Percentiles rank a stretch among this genome's conserved stretches.
These are phyloP conservation scores for Xiphophorus couchianus DNA, from an alignment of 2,113 vertebrate species.

Conservation along the genomic window DNA sequence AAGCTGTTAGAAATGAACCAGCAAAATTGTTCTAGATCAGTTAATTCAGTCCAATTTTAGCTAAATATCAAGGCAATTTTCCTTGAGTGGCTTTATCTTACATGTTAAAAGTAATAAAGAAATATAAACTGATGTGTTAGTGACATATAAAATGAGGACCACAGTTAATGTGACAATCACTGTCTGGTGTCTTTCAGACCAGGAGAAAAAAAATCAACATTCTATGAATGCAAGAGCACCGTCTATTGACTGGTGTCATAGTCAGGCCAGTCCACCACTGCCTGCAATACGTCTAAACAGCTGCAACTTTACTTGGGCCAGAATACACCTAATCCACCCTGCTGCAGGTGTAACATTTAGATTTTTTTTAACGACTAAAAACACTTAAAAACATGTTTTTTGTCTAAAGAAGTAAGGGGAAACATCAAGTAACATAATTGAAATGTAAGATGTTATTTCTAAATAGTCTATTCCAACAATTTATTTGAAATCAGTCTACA, in stretches of 20 bases:
- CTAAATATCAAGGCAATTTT: neutral
- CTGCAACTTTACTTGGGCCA: neutral
- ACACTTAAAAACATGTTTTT: neutral
- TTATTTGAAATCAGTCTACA: too few species aligned
- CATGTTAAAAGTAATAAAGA: neutral
- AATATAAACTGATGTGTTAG: neutral
- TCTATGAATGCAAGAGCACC: constrained; percentile 53
- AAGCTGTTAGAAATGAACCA: too few species aligned
- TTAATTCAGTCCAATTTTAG: neutral
- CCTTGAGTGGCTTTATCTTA: neutral
- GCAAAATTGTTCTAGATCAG: neutral
- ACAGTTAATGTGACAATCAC: neutral
- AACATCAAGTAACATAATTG: constrained; percentile 49
- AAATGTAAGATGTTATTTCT: neutral
- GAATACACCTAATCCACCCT: too few species aligned
- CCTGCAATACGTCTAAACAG: too few species aligned
- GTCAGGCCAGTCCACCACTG: constrained; percentile 7
- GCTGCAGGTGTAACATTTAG: too few species aligned
- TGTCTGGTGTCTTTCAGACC: neutral
- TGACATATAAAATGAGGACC: neutral
- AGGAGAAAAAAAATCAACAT: neutral
- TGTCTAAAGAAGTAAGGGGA: constrained; percentile 14
- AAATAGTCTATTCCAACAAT: too few species aligned
- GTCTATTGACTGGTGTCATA: constrained; percentile 81
- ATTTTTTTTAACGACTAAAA: too few species aligned